Evolutionary conservation across 30 jellyfish, hydroid and myxozoan species (phyloP).

Genomic region (Turritopsis dohrnii): DNA sequence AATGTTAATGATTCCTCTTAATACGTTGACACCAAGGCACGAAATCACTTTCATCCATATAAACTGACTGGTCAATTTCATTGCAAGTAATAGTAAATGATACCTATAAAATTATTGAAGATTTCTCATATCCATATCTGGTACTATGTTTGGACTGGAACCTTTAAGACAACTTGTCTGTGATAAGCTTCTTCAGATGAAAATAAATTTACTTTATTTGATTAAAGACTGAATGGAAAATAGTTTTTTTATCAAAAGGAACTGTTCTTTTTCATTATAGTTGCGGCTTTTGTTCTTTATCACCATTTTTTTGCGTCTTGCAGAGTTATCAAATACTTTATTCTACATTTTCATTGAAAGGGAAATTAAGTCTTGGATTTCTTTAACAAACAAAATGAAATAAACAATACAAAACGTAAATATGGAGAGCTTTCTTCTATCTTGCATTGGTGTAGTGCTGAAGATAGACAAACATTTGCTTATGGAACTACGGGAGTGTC

Average conservation of each 20-base stretch:
- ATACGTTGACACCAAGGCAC: too few relatives aligned
- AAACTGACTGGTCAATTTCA: neutral
- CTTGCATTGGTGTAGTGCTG: neutral
- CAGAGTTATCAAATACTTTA: neutral
- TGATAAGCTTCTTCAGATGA: neutral
- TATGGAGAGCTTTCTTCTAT: neutral
- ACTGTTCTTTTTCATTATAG: neutral
- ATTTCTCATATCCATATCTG: neutral
- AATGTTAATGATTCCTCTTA: too few relatives aligned
- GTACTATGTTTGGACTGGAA: neutral
- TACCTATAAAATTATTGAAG: too few relatives aligned
- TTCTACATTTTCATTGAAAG: neutral
- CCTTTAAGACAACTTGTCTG: too few relatives aligned
- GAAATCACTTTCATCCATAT: too few relatives aligned
- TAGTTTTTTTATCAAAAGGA: neutral
- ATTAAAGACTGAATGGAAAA: neutral
- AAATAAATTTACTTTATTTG: neutral
- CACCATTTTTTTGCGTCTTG: neutral
- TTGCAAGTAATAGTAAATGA: neutral
- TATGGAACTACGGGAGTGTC: too few relatives aligned
- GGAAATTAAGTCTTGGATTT: neutral
- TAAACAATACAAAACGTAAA: neutral
- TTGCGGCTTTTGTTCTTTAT: neutral
- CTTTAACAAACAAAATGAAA: neutral
- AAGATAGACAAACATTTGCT: neutral